Conservation (phyloP, 2,797 vertebrate genomes). For the Spondyliosoma cantharus region DNA sequence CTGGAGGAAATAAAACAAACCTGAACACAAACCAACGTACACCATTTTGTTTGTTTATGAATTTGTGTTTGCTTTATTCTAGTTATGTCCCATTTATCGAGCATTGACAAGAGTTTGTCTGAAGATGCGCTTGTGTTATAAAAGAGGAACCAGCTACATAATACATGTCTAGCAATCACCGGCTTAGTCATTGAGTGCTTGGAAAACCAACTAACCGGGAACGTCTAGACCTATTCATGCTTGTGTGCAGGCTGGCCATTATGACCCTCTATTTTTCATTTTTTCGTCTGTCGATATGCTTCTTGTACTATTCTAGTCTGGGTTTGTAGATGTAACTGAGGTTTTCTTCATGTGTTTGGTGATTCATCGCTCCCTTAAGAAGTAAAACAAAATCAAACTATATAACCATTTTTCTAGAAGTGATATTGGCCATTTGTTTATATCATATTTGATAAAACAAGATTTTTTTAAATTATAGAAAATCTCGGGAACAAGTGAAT, state of each 20-base stretch:
- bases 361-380: too few species aligned
- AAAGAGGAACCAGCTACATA: neutral
- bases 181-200: neutral
- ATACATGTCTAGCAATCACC: neutral
- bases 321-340: neutral
- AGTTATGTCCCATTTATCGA: neutral
- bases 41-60: neutral
- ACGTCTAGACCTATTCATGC: neutral
- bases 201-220: neutral
- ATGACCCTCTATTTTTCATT: neutral
- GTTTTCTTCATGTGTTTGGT: neutral
- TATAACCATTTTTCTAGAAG: neutral
- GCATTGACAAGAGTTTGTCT: neutral
- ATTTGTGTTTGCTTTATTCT: neutral
- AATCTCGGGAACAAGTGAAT: too few species aligned
- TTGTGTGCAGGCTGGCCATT: neutral
- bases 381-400: neutral
- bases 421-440: neutral
- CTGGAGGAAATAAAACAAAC: constrained; percentile 1
- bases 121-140: neutral
- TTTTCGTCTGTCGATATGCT: too few species aligned
- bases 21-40: neutral
- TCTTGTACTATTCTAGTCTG: neutral
- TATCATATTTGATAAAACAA: too few species aligned
- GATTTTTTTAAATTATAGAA: too few species aligned